Conservation (phyloP, 2,888 invertebrate species). For the Chloroclysta siterata region DNA sequence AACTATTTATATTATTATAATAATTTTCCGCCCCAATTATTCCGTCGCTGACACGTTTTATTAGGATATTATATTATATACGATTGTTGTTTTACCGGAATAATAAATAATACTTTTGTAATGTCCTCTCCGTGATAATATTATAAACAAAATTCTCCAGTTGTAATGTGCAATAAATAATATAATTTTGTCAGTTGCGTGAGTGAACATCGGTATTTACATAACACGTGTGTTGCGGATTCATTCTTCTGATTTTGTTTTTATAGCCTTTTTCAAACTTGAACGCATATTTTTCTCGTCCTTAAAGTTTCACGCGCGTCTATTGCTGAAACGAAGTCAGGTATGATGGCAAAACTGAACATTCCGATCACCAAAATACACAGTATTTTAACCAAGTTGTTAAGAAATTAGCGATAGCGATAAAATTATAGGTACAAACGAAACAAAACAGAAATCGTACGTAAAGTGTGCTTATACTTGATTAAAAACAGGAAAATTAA, state of each 20-base stretch:
- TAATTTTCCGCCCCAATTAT: slow-evolving; percentile 83
- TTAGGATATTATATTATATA: slow-evolving; percentile 66
- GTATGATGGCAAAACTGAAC: no score
- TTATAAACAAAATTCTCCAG: slow-evolving; percentile 65
- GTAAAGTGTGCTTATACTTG: no score
- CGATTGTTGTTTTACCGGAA: slow-evolving; percentile 71
- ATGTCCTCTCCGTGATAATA: slow-evolving; percentile 62
- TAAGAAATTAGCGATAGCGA: no score
- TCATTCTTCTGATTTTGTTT: slow-evolving; percentile 43
- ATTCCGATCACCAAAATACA: no score
- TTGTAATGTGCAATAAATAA: slow-evolving; percentile 55
- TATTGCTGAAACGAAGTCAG: no score
- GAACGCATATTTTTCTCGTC: no score
- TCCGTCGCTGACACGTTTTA: slow-evolving; percentile 79
- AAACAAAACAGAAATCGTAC: no score
- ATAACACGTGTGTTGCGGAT: slow-evolving; percentile 53
- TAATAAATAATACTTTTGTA: slow-evolving; percentile 72
- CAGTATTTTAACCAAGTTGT: no score
- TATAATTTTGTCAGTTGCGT: slow-evolving; percentile 59
- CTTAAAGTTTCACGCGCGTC: no score
- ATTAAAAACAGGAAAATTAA: no score
- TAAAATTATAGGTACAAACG: no score
- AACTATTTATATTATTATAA: slow-evolving; percentile 84
- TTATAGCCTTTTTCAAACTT: neutral
- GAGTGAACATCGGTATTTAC: slow-evolving; percentile 64